Base-by-base conservation (phyloP, 2,888 invertebrate genomes). In the Aelia acuminata region DNA sequence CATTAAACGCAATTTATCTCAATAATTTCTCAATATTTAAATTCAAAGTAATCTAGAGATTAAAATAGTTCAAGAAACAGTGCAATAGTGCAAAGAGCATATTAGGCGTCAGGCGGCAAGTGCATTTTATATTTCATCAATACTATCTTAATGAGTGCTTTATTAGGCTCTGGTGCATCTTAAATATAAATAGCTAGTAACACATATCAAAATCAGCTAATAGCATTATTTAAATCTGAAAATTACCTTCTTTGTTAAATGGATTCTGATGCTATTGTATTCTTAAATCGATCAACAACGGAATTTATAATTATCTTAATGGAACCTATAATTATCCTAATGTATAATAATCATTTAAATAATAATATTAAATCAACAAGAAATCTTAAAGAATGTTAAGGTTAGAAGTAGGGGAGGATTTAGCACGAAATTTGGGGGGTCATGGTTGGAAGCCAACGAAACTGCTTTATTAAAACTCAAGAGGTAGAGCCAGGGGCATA, bases 1-100 rank as follows among this genome's bases (percentile, higher is more conserved):
- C n/a, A n/a, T n/a, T n/a, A n/a, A n/a, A n/a, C n/a, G 7, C 35
- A 18, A 70, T 35, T 70, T 35, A 70, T 70, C 63, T 70, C 63
- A 70, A 1, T 35, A 18, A 35, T 70, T 70, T 70, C 31, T 70
- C 35, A 35, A 70, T 26, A 18, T 35, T 26, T 70, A 0, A 70
- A 35, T 70, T 70, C 13, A 35, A 70, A 26, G 18, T 3, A 57
- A 70, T 70, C 18, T 70, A 70, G 13, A 70, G 10, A 70, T 13
- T 70, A 70, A 35, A 57, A 70, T 70, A 0, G 18, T 31, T 63
- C 31, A 63, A 63, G 31, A 31, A 63, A 63, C 31, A 63, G 31
- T 63, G 63, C 63, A 35, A 70, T 35, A 18, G 63, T 57, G 63
- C 63, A 70, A 70, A 70, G 63, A 35, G 63, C 63, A 20, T 70